Evolutionary conservation across 1,140 invertebrate species (phyloP).

Genomic region (Wiebesia pumilae): DNA sequence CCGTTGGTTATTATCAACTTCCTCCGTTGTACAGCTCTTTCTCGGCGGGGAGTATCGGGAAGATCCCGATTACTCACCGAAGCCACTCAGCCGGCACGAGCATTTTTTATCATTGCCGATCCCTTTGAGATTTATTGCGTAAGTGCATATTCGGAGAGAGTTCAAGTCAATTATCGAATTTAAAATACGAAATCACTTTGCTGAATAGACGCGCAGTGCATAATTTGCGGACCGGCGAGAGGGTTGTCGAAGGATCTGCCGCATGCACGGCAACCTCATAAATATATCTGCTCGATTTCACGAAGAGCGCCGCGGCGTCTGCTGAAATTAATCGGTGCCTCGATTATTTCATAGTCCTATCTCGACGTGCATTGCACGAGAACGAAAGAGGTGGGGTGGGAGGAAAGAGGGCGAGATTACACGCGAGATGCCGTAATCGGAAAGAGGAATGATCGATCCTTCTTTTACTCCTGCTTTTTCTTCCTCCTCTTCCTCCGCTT

Average conservation of each 20-base stretch:
- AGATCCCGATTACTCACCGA: not conserved
- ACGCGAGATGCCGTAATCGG: conserved; percentile 29
- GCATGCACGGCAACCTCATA: not conserved
- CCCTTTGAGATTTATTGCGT: not conserved
- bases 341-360: conserved; percentile 23
- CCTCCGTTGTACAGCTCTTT: not conserved
- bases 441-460: conserved; percentile 26
- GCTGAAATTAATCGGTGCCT: conserved; percentile 27
- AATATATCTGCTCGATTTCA: conserved; percentile 4
- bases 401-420: not conserved
- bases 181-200: conserved; percentile 1
- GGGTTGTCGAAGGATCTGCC: conserved; percentile 7
- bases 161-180: conserved; percentile 14
- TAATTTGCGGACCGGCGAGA: not conserved
- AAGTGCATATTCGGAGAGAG: not conserved
- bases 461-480: not conserved
- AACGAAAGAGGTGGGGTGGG: not conserved
- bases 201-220: not conserved
- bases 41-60: too few relatives aligned
- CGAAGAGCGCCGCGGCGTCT: conserved; percentile 6
- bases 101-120: not conserved
- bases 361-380: not conserved
- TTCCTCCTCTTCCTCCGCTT: not conserved
- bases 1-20: conserved; percentile 19
- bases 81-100: not conserved